Conservation (phyloP, 1,140 invertebrate genomes). For the Coboldia fuscipes region DNA sequence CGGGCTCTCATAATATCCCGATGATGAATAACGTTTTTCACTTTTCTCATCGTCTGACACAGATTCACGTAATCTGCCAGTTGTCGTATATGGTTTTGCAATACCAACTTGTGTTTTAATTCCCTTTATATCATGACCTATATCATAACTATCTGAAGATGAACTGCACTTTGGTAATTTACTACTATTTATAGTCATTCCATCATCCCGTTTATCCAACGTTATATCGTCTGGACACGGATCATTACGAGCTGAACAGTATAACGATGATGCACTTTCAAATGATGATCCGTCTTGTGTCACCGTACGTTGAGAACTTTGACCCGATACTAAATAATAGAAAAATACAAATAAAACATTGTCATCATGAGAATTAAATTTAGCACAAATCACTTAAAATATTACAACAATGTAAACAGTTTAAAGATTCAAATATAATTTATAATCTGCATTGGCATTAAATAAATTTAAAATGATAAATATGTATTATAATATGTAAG, state of each 20-base stretch:
- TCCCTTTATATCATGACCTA: constrained; percentile 29
- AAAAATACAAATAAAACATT: too few species aligned
- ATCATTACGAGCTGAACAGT: constrained; percentile 48
- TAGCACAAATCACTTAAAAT: too few species aligned
- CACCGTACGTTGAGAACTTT: constrained; percentile 27
- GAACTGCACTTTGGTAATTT: constrained; percentile 26
- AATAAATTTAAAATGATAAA: neutral
- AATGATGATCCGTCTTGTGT: constrained; percentile 52
- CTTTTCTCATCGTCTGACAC: constrained; percentile 42
- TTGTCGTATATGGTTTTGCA: constrained; percentile 7
- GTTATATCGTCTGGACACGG: constrained; percentile 28
- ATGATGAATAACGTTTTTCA: constrained; percentile 45
- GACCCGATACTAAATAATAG: constrained; percentile 15
- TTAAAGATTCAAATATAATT: too few species aligned
- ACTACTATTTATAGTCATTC: neutral
- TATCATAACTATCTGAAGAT: constrained; percentile 40
- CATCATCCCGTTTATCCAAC: constrained; percentile 8
- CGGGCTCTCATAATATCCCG: constrained; percentile 58
- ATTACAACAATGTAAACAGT: too few species aligned
- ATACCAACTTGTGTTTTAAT: neutral
- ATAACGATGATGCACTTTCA: constrained; percentile 58
- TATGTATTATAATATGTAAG: neutral
- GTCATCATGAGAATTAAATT: too few species aligned
- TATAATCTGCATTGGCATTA: neutral
- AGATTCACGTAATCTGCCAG: constrained; percentile 22